Base-by-base conservation (phyloP, 1,140 invertebrate species). In the Cyrtorhinus lividipennis region DNA sequence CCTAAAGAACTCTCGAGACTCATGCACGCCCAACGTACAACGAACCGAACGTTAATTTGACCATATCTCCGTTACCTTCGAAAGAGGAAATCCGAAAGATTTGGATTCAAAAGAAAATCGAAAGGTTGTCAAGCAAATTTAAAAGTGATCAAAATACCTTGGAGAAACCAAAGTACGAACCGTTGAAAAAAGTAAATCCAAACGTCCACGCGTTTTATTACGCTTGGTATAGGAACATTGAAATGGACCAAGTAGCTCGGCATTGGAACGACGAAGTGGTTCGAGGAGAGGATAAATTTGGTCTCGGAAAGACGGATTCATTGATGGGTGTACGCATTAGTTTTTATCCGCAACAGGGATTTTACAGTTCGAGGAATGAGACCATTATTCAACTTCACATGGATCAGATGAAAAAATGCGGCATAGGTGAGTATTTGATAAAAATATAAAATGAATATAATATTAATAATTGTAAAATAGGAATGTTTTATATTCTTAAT, bases 151-250 rank as follows among this genome's bases (percentile, higher is more conserved):
- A 5, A 20, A 53, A 53, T 5, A 10, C 10, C 20, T 5, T 15
- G 10, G 27, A 30, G 18, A 62, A 64, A 12, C 46, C 63, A 2
- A 60, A 69, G 18, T 27, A 61, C 22, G 59, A 26, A 24, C 71
- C 74, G 2, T 76, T 77, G 67, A 75, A 75, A 62, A 74, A 76
- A 62, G 69, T 76, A 23, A 76, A 78, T 66, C 73, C 75, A 62
- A 74, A 76, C 61, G 69, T 77, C 23, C 77, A 78, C 65, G 73
- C 75, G 45, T 79, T 79, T 69, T 79, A 79, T 66, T 78, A 78
- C 64, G 68, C 75, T 5, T 78, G 76, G 77, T 78, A 77, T 68
- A 72, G 73, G 13, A 77, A 75, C 44, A 30, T 69, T n/a, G 64
- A 67, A 45, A 71, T 71, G 62, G 76, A 79, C 62, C 73, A 73